Conservation (phyloP, 1,140 invertebrate species). For the Caerostris darwini region DNA sequence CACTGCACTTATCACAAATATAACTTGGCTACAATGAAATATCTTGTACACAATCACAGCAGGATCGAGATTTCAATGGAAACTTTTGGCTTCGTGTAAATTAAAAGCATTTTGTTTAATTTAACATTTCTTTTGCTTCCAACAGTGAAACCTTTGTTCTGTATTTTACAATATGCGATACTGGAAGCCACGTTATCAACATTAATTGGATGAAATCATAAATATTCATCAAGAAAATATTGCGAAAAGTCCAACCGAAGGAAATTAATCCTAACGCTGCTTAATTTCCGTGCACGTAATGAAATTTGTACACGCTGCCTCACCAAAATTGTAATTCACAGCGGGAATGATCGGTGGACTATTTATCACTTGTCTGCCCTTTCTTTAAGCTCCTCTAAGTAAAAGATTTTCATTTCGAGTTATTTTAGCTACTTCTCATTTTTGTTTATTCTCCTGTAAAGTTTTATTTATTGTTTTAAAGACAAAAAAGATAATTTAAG, state of each 20-base stretch:
- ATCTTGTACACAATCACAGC: no score
- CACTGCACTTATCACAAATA: no score
- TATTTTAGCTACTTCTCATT: not conserved
- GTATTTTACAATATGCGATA: not conserved
- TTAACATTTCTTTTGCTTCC: not conserved
- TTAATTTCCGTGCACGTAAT: slow-evolving; percentile 26
- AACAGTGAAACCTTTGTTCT: not conserved
- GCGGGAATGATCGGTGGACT: not conserved
- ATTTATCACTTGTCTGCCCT: not conserved
- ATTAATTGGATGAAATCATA: not conserved
- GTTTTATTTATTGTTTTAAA: no score
- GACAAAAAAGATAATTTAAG: no score
- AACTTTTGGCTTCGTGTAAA: no score
- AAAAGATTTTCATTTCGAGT: not conserved
- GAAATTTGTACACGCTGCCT: not conserved
- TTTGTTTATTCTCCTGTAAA: no score
- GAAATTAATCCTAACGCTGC: slow-evolving; percentile 24
- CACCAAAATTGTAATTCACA: slow-evolving; percentile 45
- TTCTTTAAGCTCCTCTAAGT: not conserved
- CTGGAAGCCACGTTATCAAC: not conserved
- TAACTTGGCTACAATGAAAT: no score
- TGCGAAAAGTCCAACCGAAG: not conserved
- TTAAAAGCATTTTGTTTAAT: not conserved
- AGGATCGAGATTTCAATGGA: no score
- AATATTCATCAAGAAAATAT: slow-evolving; percentile 37